Conservation (phyloP, 1,140 invertebrate species). For the Drosophila aff. region DNA sequence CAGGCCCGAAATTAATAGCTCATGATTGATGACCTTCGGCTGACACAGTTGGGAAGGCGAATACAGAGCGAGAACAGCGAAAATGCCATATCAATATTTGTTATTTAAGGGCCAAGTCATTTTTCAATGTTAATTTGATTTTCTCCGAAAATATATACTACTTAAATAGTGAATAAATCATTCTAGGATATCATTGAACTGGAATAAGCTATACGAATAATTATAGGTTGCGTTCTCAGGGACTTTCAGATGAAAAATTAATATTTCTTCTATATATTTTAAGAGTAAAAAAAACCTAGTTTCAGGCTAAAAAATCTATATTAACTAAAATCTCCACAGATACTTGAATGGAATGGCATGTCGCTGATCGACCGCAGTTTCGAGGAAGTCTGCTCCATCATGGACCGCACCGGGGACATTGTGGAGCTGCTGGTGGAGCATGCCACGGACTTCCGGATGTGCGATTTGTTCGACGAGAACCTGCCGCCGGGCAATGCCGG, state of each 20-base stretch:
- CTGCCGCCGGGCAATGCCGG: constrained; percentile 80
- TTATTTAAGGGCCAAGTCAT: neutral
- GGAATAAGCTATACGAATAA: neutral
- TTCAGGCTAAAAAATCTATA: neutral
- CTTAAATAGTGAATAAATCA: neutral
- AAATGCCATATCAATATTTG: constrained; percentile 13
- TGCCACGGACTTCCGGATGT: constrained; percentile 89
- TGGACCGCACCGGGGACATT: constrained; percentile 92
- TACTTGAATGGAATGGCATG: constrained; percentile 93
- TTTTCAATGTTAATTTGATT: constrained; percentile 12
- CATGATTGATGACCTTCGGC: constrained; percentile 33
- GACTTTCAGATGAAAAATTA: neutral
- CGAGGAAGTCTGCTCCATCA: constrained; percentile 94
- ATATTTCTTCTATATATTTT: neutral
- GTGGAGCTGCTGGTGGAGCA: constrained; percentile 94
- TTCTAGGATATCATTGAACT: neutral
- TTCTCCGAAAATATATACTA: neutral
- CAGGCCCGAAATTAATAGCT: constrained; percentile 31
- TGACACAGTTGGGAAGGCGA: neutral
- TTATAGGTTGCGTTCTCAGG: neutral
- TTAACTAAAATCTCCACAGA: constrained; percentile 80
- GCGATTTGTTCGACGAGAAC: constrained; percentile 88
- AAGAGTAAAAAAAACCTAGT: neutral
- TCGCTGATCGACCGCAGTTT: constrained; percentile 95
- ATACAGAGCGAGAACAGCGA: neutral